Conservation (phyloP, 2,797 vertebrate genomes). For the Acanthurus leucopareius region DNA sequence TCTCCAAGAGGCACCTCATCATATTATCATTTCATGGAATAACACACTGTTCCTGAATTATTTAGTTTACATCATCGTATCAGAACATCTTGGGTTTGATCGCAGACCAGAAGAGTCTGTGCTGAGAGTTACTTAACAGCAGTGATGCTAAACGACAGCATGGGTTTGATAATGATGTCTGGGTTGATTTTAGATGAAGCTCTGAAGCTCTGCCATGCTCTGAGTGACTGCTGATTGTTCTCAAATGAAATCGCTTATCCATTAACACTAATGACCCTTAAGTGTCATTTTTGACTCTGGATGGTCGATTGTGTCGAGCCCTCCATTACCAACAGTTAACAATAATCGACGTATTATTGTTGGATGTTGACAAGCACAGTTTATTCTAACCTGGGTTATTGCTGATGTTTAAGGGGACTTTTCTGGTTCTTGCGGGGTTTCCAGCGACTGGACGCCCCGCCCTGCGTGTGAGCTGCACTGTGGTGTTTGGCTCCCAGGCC, state of each 20-base stretch:
- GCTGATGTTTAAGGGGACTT: conserved; percentile 48
- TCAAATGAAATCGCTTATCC: conserved; percentile 29
- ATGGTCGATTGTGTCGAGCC: conserved; percentile 27
- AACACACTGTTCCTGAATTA: conserved; percentile 34
- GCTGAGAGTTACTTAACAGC: background rate
- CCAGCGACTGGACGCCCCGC: conserved; percentile 47
- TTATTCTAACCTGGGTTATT: conserved; percentile 21
- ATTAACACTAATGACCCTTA: conserved; percentile 51
- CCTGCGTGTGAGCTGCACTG: conserved; percentile 60
- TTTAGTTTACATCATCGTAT: conserved; percentile 32
- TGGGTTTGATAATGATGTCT: conserved; percentile 30
- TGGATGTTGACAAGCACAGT: conserved; percentile 28
- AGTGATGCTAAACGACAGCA: conserved; percentile 12
- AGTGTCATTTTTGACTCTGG: conserved; percentile 37
- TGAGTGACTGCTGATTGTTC: conserved; percentile 29
- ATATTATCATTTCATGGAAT: too few relatives aligned
- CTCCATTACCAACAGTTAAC: conserved; percentile 32
- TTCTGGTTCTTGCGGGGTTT: conserved; percentile 42
- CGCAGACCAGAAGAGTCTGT: conserved; percentile 23
- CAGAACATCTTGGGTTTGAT: conserved; percentile 37
- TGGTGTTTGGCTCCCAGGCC: conserved; percentile 69
- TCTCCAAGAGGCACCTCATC: conserved; percentile 1
- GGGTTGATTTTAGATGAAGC: conserved; percentile 17
- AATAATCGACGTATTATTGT: conserved; percentile 54
- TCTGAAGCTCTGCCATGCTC: background rate